phyloP scores from a whole-genome alignment of 2,888 invertebrate species.

The Mesorhabditis sp. region DNA sequence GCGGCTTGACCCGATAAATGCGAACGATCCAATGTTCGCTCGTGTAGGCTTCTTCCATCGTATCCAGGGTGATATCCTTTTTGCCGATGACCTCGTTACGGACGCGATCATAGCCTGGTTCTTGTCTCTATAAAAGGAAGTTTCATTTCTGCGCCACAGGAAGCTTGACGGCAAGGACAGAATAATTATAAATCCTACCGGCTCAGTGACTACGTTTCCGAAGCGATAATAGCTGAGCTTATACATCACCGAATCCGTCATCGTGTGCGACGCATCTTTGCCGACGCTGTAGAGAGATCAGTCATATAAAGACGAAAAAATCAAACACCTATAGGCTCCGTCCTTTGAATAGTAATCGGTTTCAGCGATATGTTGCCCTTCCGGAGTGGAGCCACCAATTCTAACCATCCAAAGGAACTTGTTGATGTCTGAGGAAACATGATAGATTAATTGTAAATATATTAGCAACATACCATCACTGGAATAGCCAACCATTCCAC shows the following conservation, averaged over 20 bases:
- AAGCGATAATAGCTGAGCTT: constrained; percentile 97
- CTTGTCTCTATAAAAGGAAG: constrained; percentile 69
- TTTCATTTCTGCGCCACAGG: background rate
- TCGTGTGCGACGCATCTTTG: constrained; percentile 73
- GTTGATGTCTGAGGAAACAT: constrained; percentile 75
- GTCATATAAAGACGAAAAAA: background rate
- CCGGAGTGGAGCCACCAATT: constrained; percentile 90
- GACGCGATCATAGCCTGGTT: constrained; percentile 91
- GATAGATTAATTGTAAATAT: constrained; percentile 12
- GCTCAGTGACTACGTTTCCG: constrained; percentile 17
- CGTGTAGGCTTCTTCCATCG: constrained; percentile 94
- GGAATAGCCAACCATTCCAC: constrained; percentile 95
- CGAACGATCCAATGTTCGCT: constrained; percentile 98
- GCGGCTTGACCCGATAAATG: constrained; percentile 85
- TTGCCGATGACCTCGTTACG: constrained; percentile 95
- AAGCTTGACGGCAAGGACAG: background rate
- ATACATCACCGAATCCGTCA: constrained; percentile 97
- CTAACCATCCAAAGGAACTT: constrained; percentile 99
- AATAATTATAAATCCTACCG: background rate
- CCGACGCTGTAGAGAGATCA: constrained; percentile 84
- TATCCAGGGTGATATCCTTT: constrained; percentile 93
- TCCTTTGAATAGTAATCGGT: constrained; percentile 79
- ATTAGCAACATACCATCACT: constrained; percentile 73
- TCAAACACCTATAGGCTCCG: constrained; percentile 79
- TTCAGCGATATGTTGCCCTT: constrained; percentile 72